These are phyloP conservation scores for Artemisiospiza belli DNA, from an alignment of 2,113 vertebrate species.

Conservation along the genomic window DNA sequence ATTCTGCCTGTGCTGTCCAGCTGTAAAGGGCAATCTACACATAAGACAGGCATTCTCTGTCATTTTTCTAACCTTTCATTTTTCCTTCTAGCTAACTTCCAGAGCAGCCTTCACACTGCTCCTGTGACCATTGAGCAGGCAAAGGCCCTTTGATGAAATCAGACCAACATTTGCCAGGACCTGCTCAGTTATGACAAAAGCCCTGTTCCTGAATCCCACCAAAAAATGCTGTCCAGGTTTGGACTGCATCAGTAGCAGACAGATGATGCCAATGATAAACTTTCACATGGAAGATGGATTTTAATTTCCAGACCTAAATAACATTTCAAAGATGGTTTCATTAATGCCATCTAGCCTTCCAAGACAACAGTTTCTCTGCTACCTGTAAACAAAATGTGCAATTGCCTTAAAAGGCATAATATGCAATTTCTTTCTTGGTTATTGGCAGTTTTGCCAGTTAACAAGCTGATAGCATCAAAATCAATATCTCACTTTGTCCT, in stretches of 20 bases:
- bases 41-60: not conserved
- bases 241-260: not conserved
- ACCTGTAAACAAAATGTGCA: not conserved
- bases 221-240: not conserved
- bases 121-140: not conserved
- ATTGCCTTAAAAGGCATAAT: not conserved
- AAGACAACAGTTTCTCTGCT: not conserved
- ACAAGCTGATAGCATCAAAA: slow-evolving; percentile 15
- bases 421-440: not conserved
- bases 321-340: not conserved
- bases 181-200: not conserved
- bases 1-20: not conserved
- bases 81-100: not conserved
- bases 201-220: not conserved
- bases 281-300: not conserved
- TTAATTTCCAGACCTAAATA: not conserved
- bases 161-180: not conserved
- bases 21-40: not conserved
- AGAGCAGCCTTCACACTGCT: not conserved
- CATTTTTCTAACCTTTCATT: not conserved
- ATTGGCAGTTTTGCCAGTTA: slow-evolving; percentile 5
- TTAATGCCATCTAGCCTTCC: not conserved
- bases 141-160: not conserved
- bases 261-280: not conserved
- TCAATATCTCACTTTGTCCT: slow-evolving; percentile 22